Evolutionary conservation across 2,113 vertebrate genomes (phyloP), one percentile per base, ranked within the genome.

Genomic region (Neopipo cinnamomea): DNA sequence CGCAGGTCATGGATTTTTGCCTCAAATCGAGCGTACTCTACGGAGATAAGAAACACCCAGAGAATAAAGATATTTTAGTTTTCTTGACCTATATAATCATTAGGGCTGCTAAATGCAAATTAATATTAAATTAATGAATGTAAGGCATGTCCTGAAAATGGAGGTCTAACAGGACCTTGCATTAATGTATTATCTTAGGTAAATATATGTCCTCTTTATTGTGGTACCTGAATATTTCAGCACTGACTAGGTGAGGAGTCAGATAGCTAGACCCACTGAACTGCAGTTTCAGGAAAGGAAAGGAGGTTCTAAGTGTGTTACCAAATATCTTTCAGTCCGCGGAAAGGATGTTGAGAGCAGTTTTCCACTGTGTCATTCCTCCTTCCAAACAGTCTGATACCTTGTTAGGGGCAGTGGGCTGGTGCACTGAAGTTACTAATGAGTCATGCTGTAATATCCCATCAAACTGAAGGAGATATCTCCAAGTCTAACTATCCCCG

Each of bases 1-100:
- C 99, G 98, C 92, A 99, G 98, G 98, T 99, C 99, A 98, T 99
- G 99, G 98, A 99, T 99, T 98, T 99, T 99, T 97, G 99, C 99
- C 97, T 99, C 99, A 97, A 99, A 99, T 85, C 98, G 98, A 97
- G 99, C 98, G 96, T 99, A 99, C 94, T 99, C 99, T 99, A 96
- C 67, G 59, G 93, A 97, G 67, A 93, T 74, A 37, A 91, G 82
- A 81, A 72, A 97, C 98, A 28, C n/a, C 30, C 92, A 84, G 97
- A 94, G 89, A 97, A 85, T 5, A 67, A 86, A 52, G 95, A 59
- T 65, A 91, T 93, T 96, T 87, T 93, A 85, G 62, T 81, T 91
- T 95, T 84, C 72, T 93, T 88, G 93, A 94, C 94, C 95, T 91
- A 85, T 68, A 93, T 79, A 94, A 83, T 55, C 80, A 65, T 76